Evolutionary conservation across 2,888 invertebrate species (phyloP).

Genomic region (Cyrtodaria siliqua): DNA sequence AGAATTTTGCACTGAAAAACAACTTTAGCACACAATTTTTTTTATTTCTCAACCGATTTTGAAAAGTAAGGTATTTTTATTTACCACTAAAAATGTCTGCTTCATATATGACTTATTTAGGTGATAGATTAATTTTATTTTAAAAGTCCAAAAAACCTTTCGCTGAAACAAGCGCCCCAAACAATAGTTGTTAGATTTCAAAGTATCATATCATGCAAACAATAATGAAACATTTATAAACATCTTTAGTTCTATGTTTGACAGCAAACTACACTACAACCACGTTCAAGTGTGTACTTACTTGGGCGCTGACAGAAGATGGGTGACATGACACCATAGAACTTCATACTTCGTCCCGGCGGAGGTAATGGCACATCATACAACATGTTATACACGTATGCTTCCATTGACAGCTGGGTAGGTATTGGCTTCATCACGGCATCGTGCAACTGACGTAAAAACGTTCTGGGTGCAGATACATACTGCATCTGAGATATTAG

Average conservation of each 20-base stretch:
- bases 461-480: conserved; percentile 78
- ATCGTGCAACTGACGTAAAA: conserved; percentile 80
- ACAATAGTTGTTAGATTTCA: too few relatives aligned
- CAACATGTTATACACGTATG: conserved; percentile 97
- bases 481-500: conserved; percentile 96
- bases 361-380: conserved; percentile 97
- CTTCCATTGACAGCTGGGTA: conserved; percentile 90
- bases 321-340: conserved; percentile 87
- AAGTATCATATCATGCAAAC: neutral
- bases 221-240: neutral
- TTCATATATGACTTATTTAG: too few relatives aligned
- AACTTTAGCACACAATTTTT: too few relatives aligned
- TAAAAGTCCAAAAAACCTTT: too few relatives aligned
- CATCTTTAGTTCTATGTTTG: too few relatives aligned
- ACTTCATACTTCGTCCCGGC: conserved; percentile 93
- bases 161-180: too few relatives aligned
- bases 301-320: conserved; percentile 85
- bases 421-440: conserved; percentile 74
- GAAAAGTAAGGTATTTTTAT: too few relatives aligned
- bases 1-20: too few relatives aligned
- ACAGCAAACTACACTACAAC: too few relatives aligned
- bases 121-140: too few relatives aligned
- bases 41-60: too few relatives aligned
- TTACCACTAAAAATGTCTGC: too few relatives aligned
- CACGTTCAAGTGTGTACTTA: conserved; percentile 71